Conservation (phyloP, 2,113 vertebrate species). For the Coturnix japonica region DNA sequence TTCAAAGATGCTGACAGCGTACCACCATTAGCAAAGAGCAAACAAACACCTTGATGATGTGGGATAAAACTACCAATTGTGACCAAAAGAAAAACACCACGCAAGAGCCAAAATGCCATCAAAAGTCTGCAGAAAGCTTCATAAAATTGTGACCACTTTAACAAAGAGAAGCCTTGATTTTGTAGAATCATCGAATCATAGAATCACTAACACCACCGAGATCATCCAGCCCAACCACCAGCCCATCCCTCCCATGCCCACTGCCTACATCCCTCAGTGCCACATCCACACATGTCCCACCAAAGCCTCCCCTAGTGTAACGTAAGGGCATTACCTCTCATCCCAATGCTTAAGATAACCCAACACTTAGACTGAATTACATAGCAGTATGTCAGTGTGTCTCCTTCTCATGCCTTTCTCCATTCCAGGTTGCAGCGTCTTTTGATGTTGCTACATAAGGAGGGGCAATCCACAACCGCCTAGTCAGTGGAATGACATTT, state of each 20-base stretch:
- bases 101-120: not conserved
- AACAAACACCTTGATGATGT: not conserved
- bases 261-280: too few relatives aligned
- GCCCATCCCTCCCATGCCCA: too few relatives aligned
- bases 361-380: not conserved
- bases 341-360: too few relatives aligned
- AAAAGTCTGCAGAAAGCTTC: not conserved
- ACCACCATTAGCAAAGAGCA: not conserved
- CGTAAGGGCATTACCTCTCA: too few relatives aligned
- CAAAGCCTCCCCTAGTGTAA: too few relatives aligned
- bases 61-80: not conserved
- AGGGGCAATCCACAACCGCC: rapidly evolving
- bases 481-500: not conserved
- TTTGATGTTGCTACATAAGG: rapidly evolving
- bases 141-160: not conserved
- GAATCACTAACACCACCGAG: too few relatives aligned
- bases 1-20: not conserved
- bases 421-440: not conserved
- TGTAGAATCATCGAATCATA: not conserved
- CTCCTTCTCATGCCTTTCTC: not conserved
- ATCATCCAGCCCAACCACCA: too few relatives aligned
- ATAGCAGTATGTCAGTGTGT: not conserved
- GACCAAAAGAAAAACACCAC: not conserved
- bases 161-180: not conserved
- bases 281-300: too few relatives aligned